Evolutionary conservation across 2,797 vertebrate species (phyloP), one percentile per base, ranked within the genome.

Genomic region (Cyclopterus lumpus): DNA sequence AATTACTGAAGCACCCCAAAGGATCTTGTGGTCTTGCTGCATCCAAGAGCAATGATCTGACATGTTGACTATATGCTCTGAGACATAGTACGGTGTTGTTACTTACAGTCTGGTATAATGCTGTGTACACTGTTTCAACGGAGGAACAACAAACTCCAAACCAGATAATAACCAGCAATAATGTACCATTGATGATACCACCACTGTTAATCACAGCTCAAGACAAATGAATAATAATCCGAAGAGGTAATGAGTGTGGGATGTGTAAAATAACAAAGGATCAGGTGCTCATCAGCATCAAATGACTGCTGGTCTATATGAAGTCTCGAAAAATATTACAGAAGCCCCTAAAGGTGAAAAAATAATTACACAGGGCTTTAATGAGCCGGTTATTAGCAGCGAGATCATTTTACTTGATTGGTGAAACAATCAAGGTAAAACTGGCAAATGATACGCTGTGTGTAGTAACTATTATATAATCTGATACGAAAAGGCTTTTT

Each of bases 351-450:
- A 75, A 64, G 34, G 58, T 32, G 22, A 22, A 36, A 42, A 49
- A 62, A 74, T 30, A 71, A 60, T 66, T 22, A 63, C 55, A 49
- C 1, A 42, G 8, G n/a, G 49, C 40, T 30, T 59, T 66, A 74
- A 67, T 79, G 64, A 77, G 26, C 36, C 28, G 54, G 30, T 34
- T 77, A 58, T 77, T 74, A 67, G 40, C 36, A 67, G 55, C 1
- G 2, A 59, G 48, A 70, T 64, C 62, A 60, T 75, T 71, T 44
- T 48, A 72, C 71, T 75, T 78, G 80, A 84, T 71, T 53, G 11
- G n/a, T n/a, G 70, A 77, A 64, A 36, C 16, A 63, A 78, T 64
- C 76, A 67, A 78, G 71, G 57, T 58, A 65, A 75, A 85, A 61
- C 26, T 54, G 30, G 49, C 0, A 1, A 42, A 66, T 9, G 24